Conservation (phyloP, 1,140 invertebrate species). For the Drosophila tristis region DNA sequence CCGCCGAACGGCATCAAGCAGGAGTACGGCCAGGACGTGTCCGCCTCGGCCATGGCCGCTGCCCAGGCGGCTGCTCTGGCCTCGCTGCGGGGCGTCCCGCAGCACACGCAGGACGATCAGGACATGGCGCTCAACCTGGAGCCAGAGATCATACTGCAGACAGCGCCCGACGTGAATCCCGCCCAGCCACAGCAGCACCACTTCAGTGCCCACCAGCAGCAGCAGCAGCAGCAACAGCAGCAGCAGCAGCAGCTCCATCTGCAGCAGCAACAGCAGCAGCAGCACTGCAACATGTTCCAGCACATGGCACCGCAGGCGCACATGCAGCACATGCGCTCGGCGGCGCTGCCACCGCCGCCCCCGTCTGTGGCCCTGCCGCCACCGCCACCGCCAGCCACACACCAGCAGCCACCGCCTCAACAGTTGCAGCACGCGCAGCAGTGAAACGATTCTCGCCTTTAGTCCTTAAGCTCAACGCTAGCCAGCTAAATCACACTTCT, state of each 20-base stretch:
- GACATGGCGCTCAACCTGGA: conserved; percentile 77
- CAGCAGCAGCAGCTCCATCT: conserved; percentile 58
- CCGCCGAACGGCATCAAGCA: conserved; percentile 80
- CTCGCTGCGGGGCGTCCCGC: conserved; percentile 41
- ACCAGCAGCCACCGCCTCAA: conserved; percentile 63
- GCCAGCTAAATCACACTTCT: conserved; percentile 40
- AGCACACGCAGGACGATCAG: conserved; percentile 59
- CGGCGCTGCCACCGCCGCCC: conserved; percentile 59
- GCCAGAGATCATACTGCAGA: conserved; percentile 79
- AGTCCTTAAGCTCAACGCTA: conserved; percentile 54
- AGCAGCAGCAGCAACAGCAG: conserved; percentile 56
- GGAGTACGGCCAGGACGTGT: conserved; percentile 76
- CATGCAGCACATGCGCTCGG: conserved; percentile 74
- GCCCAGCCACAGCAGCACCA: conserved; percentile 73
- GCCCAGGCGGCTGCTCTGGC: conserved; percentile 59
- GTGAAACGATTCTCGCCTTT: conserved; percentile 42
- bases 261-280: conserved; percentile 69
- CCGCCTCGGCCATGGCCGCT: conserved; percentile 59
- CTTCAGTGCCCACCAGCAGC: conserved; percentile 62
- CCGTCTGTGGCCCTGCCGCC: conserved; percentile 39
- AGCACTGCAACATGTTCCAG: conserved; percentile 82
- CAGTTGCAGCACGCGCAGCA: conserved; percentile 60
- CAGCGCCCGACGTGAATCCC: conserved; percentile 72
- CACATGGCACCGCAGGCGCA: conserved; percentile 80
- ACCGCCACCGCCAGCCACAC: conserved; percentile 62